Evolutionary conservation across 2,797 vertebrate genomes (phyloP).

Genomic region (Mycteria americana): DNA sequence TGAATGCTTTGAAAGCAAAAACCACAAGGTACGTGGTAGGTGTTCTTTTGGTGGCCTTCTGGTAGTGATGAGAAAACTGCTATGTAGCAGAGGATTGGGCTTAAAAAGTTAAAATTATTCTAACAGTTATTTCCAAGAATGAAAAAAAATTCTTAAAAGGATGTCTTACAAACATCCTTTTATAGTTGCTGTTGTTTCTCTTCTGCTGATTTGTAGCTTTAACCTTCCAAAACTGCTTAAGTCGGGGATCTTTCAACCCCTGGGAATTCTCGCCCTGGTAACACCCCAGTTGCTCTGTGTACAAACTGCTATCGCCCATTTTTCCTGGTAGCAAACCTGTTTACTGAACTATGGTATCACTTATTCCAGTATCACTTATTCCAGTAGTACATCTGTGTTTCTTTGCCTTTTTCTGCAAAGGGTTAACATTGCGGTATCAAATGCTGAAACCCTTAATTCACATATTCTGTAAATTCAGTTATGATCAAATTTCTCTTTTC

Average conservation of each 20-base stretch:
- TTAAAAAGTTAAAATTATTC: neutral
- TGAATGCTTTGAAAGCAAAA: neutral
- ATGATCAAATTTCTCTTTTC: neutral
- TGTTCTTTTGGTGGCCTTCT: neutral
- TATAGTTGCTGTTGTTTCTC: neutral
- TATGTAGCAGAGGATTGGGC: neutral
- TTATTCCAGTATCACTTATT: neutral
- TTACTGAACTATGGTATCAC: neutral
- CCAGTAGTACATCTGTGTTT: neutral
- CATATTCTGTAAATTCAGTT: neutral
- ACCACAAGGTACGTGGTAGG: fast-evolving
- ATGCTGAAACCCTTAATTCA: neutral
- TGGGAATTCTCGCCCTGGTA: neutral
- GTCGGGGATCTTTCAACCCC: neutral
- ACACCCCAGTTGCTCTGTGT: fast-evolving
- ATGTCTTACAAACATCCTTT: neutral
- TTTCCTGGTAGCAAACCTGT: neutral
- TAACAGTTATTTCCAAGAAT: neutral
- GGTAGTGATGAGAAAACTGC: neutral
- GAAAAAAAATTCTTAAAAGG: neutral
- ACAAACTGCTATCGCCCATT: neutral
- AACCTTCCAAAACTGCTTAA: neutral
- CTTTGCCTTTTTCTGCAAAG: neutral
- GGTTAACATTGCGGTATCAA: neutral
- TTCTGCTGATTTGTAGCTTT: neutral